Conservation (phyloP, 1,140 invertebrate species). For the Atta colombica region DNA sequence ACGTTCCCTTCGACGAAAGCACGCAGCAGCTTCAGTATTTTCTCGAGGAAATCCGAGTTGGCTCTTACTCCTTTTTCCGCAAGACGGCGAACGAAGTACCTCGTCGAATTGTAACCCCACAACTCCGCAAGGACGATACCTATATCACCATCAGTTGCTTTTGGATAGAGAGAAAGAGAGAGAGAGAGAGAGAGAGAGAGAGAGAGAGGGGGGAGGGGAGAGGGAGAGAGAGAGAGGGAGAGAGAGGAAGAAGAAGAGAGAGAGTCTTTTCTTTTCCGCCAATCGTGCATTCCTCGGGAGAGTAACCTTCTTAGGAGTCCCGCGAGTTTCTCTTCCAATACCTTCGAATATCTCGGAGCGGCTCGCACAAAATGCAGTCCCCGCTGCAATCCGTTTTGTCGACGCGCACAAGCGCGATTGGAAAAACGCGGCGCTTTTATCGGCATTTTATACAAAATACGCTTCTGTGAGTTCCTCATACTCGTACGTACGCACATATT, state of each 20-base stretch:
- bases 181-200: not conserved
- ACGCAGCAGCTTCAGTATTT: slow-evolving; percentile 41
- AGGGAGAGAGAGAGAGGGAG: not conserved
- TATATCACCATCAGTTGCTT: slow-evolving; percentile 55
- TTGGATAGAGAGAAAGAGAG: slow-evolving; percentile 4
- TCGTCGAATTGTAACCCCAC: slow-evolving; percentile 47
- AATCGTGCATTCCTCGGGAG: slow-evolving; percentile 55
- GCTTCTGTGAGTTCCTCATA: slow-evolving; percentile 11
- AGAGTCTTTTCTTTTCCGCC: slow-evolving; percentile 32
- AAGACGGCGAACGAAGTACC: slow-evolving; percentile 28
- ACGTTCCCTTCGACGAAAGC: slow-evolving; percentile 28
- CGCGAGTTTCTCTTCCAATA: slow-evolving; percentile 44
- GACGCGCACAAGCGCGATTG: slow-evolving; percentile 33
- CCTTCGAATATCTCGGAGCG: slow-evolving; percentile 47
- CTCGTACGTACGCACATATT: no score
- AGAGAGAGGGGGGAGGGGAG: not conserved
- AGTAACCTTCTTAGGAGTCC: slow-evolving; percentile 61
- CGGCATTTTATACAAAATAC: slow-evolving; percentile 36
- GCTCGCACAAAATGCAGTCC: slow-evolving; percentile 43
- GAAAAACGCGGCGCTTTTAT: slow-evolving; percentile 47
- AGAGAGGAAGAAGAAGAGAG: not conserved
- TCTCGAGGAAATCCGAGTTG: slow-evolving; percentile 46
- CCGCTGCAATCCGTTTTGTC: slow-evolving; percentile 53
- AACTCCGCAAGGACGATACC: slow-evolving; percentile 48
- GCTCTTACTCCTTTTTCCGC: slow-evolving; percentile 27